Evolutionary conservation across 2,888 invertebrate species (phyloP).

Genomic region (Lochmaea capreae): DNA sequence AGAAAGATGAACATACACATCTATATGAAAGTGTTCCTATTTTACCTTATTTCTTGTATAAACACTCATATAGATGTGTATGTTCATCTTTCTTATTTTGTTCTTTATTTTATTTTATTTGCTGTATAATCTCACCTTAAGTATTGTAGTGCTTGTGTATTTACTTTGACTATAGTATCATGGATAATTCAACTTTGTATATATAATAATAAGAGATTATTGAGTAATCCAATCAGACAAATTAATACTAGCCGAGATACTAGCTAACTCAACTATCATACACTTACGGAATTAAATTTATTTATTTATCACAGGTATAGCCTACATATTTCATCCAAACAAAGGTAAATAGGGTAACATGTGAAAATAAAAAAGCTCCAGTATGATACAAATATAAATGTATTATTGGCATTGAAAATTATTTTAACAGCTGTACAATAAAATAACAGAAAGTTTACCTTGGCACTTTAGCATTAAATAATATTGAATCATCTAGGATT

Average conservation of each 20-base stretch:
- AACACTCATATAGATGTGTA: no score
- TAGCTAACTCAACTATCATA: neutral
- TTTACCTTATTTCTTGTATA: no score
- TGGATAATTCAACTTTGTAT: neutral
- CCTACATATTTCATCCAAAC: slow-evolving; percentile 13
- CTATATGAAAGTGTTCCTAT: no score
- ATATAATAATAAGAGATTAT: neutral
- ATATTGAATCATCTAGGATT: slow-evolving; percentile 8
- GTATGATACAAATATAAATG: neutral
- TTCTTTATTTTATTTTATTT: no score
- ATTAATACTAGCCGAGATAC: neutral
- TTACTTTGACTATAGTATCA: neutral
- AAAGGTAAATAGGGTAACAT: slow-evolving; percentile 7
- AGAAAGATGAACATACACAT: no score
- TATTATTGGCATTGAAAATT: slow-evolving; percentile 17
- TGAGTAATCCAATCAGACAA: neutral
- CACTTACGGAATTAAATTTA: neutral
- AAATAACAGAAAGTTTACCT: slow-evolving; percentile 7
- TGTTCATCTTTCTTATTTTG: no score
- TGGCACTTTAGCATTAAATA: slow-evolving; percentile 24
- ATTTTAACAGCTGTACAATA: slow-evolving; percentile 7
- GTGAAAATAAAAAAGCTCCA: neutral
- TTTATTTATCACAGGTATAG: slow-evolving; percentile 2
- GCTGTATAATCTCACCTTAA: no score
- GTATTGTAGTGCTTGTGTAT: no score